Base-by-base conservation (phyloP, 2,797 vertebrate species). In the Cyclopterus lumpus region DNA sequence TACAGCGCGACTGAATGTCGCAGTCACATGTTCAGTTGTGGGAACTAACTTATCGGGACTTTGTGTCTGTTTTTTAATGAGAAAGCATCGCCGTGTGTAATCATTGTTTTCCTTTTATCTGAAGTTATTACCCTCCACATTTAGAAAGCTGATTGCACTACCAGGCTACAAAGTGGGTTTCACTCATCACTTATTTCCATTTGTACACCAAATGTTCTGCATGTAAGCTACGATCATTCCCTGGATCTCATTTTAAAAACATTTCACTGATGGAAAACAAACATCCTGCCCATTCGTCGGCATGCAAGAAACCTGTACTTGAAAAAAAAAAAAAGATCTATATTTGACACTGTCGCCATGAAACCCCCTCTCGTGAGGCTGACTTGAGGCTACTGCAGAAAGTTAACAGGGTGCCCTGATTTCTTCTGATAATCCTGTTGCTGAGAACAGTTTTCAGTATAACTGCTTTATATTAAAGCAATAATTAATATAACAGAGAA, bases 381-480 rank as follows among this genome's bases (percentile, higher is more conserved):
- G 5, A n/a, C 70, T 54, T 0, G 6, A 67, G 26, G 70, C 54
- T 60, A 64, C 10, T 7, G 16, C 26, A 65, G n/a, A 75, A 54
- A 72, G 24, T 40, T 24, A 71, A 65, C 36, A 16, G 55, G 36
- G 8, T 34, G 53, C 69, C 16, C 40, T 2, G 2, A 40, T 77
- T 77, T 53, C 30, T 55, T 60, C 26, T 34, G 28, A 48, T 64
- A 67, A 60, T 36, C 49, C 40, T 18, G 40, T 55, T n/a, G 1
- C n/a, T 49, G 11, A 48, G 22, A 58, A 71, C 12, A 16, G 38
- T 36, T 61, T 40, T 61, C 40, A 53, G 32, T 44, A 24, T 14
- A 75, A 49, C 38, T 46, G 26, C 3, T 34, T 18, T 61, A 10
- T 44, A 44, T 16, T 18, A 7, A 44, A 44, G 42, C 16, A 18